A percentile compares a stretch with the other conserved stretches of the same genome.
phyloP scores from a whole-genome alignment of 2,888 invertebrate genomes.

The Drosophila barbarae region DNA sequence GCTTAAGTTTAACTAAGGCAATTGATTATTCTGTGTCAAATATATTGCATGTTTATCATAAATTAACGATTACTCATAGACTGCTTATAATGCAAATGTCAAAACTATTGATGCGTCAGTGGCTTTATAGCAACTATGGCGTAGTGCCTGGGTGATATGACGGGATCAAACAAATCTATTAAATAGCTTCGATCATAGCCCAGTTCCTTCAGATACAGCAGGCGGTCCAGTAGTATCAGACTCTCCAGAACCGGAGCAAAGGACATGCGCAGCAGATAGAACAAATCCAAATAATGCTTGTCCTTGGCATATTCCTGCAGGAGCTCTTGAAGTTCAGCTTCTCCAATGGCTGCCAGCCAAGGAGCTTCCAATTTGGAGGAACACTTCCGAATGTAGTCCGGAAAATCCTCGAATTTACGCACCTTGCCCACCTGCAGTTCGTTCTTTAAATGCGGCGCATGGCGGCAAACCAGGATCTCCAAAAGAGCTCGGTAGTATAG shows the following conservation, averaged over 20 bases:
- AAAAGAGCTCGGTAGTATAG: slow-evolving; percentile 89
- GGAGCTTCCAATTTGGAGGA: slow-evolving; percentile 82
- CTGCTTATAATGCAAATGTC: not conserved
- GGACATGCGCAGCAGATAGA: slow-evolving; percentile 88
- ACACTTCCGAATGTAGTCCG: slow-evolving; percentile 86
- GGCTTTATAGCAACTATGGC: slow-evolving; percentile 71
- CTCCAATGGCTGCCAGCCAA: slow-evolving; percentile 76
- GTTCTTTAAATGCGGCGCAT: slow-evolving; percentile 78
- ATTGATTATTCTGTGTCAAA: not conserved
- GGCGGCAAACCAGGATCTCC: slow-evolving; percentile 82
- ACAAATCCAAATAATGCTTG: slow-evolving; percentile 84
- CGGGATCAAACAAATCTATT: slow-evolving; percentile 90
- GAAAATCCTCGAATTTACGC: slow-evolving; percentile 83
- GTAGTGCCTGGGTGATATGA: slow-evolving; percentile 86
- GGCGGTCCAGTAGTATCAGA: slow-evolving; percentile 89
- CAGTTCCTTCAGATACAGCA: slow-evolving; percentile 87
- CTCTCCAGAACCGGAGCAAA: slow-evolving; percentile 90
- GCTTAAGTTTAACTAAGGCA: not conserved
- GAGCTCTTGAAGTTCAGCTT: slow-evolving; percentile 80
- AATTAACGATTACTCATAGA: not conserved
- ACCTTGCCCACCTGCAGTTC: slow-evolving; percentile 83
- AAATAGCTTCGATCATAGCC: slow-evolving; percentile 83
- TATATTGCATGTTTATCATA: slow-evolving; percentile 2
- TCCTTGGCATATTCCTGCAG: slow-evolving; percentile 78
- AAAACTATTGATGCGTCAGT: not conserved